These are phyloP conservation scores for Shargacucullia verbasci DNA, from an alignment of 2,888 invertebrate species.

Conservation along the genomic window DNA sequence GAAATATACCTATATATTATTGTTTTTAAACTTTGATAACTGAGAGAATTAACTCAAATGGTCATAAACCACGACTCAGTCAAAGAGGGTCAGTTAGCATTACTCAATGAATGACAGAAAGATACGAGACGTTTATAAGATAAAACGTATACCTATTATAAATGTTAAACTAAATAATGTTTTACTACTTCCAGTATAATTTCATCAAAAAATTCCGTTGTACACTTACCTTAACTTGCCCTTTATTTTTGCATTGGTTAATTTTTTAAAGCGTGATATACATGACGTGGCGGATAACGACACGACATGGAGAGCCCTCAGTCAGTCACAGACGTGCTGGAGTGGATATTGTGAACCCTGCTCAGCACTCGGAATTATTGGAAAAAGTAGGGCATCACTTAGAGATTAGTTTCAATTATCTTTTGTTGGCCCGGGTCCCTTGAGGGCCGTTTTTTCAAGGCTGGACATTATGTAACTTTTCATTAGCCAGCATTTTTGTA, in stretches of 20 bases:
- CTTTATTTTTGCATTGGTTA: conserved; percentile 18
- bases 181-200: no score
- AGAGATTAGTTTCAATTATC: conserved; percentile 47
- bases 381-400: conserved; percentile 35
- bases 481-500: conserved; percentile 1
- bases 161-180: no score
- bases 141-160: no score
- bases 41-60: no score
- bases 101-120: no score
- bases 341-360: conserved; percentile 62
- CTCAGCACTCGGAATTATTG: conserved; percentile 51
- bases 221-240: conserved; percentile 13
- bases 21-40: no score
- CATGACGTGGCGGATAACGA: conserved; percentile 57
- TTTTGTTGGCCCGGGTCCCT: conserved; percentile 16
- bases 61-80: no score
- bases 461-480: conserved; percentile 11
- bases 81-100: no score
- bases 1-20: no score
- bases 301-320: conserved; percentile 50
- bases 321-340: conserved; percentile 65
- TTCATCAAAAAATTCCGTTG: conserved; percentile 4
- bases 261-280: conserved; percentile 40
- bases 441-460: conserved; percentile 21
- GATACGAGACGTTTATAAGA: no score